phyloP scores from a whole-genome alignment of 2,797 vertebrate genomes.

The Sternarchorhynchus goeldii region DNA sequence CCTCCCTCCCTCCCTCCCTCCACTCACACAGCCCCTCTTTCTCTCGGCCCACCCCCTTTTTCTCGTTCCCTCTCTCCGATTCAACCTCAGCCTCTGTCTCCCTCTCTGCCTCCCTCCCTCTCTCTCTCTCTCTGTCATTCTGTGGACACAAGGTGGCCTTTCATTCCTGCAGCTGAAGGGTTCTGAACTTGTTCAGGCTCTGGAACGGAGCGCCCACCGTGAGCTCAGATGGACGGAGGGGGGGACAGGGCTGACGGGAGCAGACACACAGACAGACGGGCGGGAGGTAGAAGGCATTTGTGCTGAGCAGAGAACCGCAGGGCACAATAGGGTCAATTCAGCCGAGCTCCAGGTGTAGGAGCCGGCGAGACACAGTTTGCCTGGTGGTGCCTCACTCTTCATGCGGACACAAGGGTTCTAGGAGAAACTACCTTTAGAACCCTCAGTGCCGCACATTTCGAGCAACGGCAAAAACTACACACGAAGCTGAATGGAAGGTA shows the following conservation, averaged over 20 bases:
- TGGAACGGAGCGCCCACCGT: slow-evolving; percentile 35
- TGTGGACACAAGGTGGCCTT: slow-evolving; percentile 56
- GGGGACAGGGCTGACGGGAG: no score
- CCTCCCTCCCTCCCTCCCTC: slow-evolving; percentile 22
- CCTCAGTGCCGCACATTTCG: no score
- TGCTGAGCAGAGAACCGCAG: background rate
- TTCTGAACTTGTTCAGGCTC: slow-evolving; percentile 50
- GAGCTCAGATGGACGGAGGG: slow-evolving; percentile 33
- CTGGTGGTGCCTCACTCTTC: no score
- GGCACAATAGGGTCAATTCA: slow-evolving; percentile 11
- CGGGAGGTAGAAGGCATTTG: background rate
- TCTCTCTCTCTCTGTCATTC: slow-evolving; percentile 46
- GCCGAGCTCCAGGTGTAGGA: slow-evolving; percentile 1
- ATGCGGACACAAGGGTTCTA: no score
- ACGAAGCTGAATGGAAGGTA: no score
- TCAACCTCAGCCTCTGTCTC: slow-evolving; percentile 39
- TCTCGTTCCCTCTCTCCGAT: slow-evolving; percentile 44
- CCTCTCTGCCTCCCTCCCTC: slow-evolving; percentile 41
- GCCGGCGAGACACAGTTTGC: background rate
- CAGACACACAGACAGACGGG: slow-evolving; percentile 5
- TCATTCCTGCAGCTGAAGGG: slow-evolving; percentile 56
- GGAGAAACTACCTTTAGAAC: no score
- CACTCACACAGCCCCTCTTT: slow-evolving; percentile 39
- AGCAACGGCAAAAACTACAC: no score
- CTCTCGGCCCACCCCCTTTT: slow-evolving; percentile 43